Base-by-base conservation (phyloP, 1,140 invertebrate species). In the Schlechtendalia chinensis region DNA sequence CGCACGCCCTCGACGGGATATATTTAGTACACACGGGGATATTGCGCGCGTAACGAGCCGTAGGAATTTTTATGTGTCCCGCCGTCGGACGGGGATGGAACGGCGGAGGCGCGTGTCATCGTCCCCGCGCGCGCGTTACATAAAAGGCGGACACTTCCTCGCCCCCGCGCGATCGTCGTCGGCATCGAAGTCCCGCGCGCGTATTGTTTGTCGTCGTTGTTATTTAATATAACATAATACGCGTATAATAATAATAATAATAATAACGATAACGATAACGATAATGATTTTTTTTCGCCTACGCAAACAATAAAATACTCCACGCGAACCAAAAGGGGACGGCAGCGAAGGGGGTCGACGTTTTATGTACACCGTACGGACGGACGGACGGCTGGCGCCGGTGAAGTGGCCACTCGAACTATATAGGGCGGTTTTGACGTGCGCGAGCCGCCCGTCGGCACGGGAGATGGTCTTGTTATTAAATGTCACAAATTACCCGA, bases 11-110 rank as follows among this genome's bases (percentile, higher is more conserved):
- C 54, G 8, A 8, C 32, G 1, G 32, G 14, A 11, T 50, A 12
- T 14, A 50, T 50, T 6, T 2, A 27, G 47, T 71, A 17, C 67
- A 11, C 67, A 17, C 39, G 19, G n/a, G 47, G n/a, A 61, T 77
- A 77, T 77, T 45, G 54, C 56, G 74, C 74, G 74, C 39, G 74
- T 77, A 77, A 77, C 74, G 74, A 77, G 74, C 54, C 39, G 74
- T 59, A 77, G 74, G 74, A 77, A 77, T 77, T 77, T 77, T 77
- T 77, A 77, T 77, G 22, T n/a, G 29, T 19, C n/a, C 71, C 72
- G 53, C 8, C 27, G 47, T n/a, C n/a, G n/a, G n/a, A n/a, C n/a
- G n/a, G n/a, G 22, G 53, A 58, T 14, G 54, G 19, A 5, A n/a
- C n/a, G n/a, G 56, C 11, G n/a, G 74, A 14, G 56, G 32, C 8